A percentile compares a stretch with the other conserved stretches of the same genome.
Evolutionary conservation across 2,888 invertebrate species (phyloP).

Genomic region (Leptura quadrifasciata): DNA sequence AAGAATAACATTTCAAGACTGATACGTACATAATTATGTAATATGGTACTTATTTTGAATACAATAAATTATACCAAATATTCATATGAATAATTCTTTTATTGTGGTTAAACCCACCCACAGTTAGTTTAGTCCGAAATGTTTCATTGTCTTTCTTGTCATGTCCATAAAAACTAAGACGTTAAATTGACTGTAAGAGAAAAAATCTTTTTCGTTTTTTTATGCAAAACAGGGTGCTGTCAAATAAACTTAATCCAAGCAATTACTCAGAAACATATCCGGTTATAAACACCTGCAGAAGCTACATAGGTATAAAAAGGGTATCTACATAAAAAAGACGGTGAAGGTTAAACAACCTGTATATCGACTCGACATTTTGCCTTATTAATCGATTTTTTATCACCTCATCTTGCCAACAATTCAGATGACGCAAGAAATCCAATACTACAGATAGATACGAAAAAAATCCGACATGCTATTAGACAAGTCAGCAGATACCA

Average conservation of each 20-base stretch:
- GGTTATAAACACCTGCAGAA: not conserved
- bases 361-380: not conserved
- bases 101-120: too few species aligned
- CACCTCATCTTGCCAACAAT: not conserved
- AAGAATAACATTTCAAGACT: too few species aligned
- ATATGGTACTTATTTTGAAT: too few species aligned
- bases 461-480: not conserved
- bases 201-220: too few species aligned
- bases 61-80: too few species aligned
- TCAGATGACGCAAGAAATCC: constrained; percentile 6
- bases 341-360: constrained; percentile 1
- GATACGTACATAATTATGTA: too few species aligned
- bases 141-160: too few species aligned
- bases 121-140: too few species aligned
- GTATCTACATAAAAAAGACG: constrained; percentile 1
- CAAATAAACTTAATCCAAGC: not conserved
- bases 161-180: too few species aligned
- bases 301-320: constrained; percentile 4
- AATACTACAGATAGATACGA: not conserved
- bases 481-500: not conserved
- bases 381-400: constrained; percentile 2
- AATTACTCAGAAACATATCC: not conserved
- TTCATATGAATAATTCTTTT: too few species aligned
- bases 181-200: too few species aligned
- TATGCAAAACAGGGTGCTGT: not conserved